Conservation (phyloP, 2,888 invertebrate species). For the Matsumyia berberina region DNA sequence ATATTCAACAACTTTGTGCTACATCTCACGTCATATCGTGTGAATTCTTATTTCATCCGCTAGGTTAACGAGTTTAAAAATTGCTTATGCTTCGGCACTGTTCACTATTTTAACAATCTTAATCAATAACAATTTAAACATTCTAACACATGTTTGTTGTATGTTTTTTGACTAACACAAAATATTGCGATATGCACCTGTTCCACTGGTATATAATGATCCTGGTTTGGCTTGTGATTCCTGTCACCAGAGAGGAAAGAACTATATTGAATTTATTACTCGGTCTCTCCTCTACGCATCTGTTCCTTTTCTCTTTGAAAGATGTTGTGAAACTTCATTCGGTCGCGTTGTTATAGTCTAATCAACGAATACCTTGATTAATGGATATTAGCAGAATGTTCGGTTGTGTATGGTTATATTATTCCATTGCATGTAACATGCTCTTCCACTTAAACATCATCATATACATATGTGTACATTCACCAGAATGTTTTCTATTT, state of each 20-base stretch:
- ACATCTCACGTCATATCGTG: no score
- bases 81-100: neutral
- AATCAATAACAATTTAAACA: neutral
- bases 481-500: conserved; percentile 69
- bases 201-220: no score
- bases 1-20: no score
- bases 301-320: neutral
- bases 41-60: no score
- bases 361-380: no score
- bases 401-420: conserved; percentile 1
- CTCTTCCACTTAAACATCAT: conserved; percentile 32
- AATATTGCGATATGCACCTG: no score
- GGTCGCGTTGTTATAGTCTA: neutral
- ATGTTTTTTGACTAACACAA: neutral
- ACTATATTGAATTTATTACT: no score
- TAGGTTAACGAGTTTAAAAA: neutral
- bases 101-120: conserved; percentile 4
- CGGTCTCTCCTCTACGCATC: no score
- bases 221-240: no score
- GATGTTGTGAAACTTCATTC: neutral
- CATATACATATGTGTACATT: conserved; percentile 26
- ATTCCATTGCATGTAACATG: conserved; percentile 35
- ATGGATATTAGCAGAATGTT: conserved; percentile 47
- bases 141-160: neutral
- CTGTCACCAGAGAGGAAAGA: no score